These are phyloP conservation scores for Oryzaephilus surinamensis DNA, from an alignment of 1,140 invertebrate genomes.

Conservation along the genomic window DNA sequence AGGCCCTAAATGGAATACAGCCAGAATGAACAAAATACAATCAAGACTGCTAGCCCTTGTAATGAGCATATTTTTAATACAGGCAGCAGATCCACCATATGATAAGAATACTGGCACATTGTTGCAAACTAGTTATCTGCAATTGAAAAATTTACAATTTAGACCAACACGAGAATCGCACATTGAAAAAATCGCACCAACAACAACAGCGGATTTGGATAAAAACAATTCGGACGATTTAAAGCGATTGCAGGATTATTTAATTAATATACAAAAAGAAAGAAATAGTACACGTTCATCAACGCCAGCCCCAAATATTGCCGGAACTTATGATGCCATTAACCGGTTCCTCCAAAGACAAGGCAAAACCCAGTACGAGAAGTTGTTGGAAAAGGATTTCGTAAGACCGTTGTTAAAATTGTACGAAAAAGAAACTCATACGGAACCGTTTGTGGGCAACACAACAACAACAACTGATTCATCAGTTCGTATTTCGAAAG, in stretches of 20 bases:
- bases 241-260: slow-evolving; percentile 14
- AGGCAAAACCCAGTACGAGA: slow-evolving; percentile 26
- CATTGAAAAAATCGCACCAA: too few species aligned
- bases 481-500: slow-evolving; percentile 27
- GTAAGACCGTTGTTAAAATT: slow-evolving; percentile 28
- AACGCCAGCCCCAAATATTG: slow-evolving; percentile 2
- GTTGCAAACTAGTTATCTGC: slow-evolving; percentile 13
- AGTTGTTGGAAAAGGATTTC: slow-evolving; percentile 31
- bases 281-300: slow-evolving; percentile 4
- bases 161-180: too few species aligned
- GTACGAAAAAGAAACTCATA: slow-evolving; percentile 23
- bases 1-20: slow-evolving; percentile 30
- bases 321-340: slow-evolving; percentile 14
- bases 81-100: slow-evolving; percentile 32
- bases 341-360: slow-evolving; percentile 21
- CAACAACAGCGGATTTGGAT: background rate
- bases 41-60: slow-evolving; percentile 31
- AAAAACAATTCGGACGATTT: slow-evolving; percentile 7
- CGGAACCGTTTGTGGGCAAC: slow-evolving; percentile 15
- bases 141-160: too few species aligned
- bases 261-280: slow-evolving; percentile 11
- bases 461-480: slow-evolving; percentile 9
- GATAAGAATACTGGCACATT: slow-evolving; percentile 19
- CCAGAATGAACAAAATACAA: slow-evolving; percentile 35
- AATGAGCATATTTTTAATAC: slow-evolving; percentile 34